These are phyloP conservation scores for Manis crassicaudata DNA, from an alignment of 2,797 vertebrate species.

Conservation along the genomic window DNA sequence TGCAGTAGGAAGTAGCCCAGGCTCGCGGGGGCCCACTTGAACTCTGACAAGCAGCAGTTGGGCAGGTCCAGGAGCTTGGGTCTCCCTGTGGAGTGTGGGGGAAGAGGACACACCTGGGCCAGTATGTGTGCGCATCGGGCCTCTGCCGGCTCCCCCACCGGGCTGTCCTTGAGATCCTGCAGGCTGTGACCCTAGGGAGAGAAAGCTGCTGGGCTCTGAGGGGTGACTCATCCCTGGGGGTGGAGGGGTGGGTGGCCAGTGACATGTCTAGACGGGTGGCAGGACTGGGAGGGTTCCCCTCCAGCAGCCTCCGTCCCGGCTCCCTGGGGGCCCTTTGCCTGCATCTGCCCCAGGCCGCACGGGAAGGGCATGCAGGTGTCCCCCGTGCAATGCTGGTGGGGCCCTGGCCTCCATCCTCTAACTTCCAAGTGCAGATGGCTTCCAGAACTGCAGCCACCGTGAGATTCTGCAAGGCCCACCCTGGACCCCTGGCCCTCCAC, in stretches of 20 bases:
- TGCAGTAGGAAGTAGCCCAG: not conserved
- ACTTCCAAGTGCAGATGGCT: no score
- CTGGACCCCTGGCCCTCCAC: not conserved
- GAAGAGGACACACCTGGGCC: no score
- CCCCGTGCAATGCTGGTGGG: not conserved
- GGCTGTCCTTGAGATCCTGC: slow-evolving; percentile 34
- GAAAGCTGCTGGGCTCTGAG: not conserved
- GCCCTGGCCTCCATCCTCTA: not conserved
- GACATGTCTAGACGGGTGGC: not conserved
- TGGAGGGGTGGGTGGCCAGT: not conserved
- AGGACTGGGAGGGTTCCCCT: not conserved
- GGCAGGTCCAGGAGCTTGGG: not conserved
- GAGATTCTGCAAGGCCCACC: not conserved
- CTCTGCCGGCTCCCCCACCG: accelerated
- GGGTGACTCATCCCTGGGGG: slow-evolving; percentile 32
- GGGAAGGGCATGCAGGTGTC: not conserved
- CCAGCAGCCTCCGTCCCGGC: not conserved
- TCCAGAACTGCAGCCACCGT: no score
- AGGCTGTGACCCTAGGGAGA: not conserved
- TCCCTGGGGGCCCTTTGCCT: not conserved
- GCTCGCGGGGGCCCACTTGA: not conserved
- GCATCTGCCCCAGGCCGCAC: not conserved
- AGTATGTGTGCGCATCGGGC: not conserved
- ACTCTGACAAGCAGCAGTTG: not conserved
- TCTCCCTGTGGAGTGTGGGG: not conserved